Evolutionary conservation across 2,888 invertebrate species (phyloP).

Genomic region (Celastrina argiolus): DNA sequence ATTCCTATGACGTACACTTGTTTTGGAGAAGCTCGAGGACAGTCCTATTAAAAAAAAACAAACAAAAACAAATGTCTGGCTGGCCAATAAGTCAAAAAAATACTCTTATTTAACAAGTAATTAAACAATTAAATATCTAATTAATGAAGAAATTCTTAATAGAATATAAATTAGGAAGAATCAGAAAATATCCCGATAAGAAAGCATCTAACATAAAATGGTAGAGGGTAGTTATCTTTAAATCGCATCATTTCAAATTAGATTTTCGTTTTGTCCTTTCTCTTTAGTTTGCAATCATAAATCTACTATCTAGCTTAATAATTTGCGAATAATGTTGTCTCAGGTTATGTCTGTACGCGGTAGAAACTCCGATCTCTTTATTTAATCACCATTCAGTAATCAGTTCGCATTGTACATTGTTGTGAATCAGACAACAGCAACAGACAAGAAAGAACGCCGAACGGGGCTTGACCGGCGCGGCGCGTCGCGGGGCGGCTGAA

Average conservation of each 20-base stretch:
- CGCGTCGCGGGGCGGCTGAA: constrained; percentile 50
- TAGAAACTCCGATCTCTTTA: constrained; percentile 5
- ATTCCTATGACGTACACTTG: neutral
- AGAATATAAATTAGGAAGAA: constrained; percentile 56
- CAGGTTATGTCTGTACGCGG: neutral
- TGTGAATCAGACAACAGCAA: constrained; percentile 30
- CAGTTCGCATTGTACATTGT: constrained; percentile 17
- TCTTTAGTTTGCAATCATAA: neutral
- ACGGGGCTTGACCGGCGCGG: constrained; percentile 53
- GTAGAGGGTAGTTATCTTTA: neutral
- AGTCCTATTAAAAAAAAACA: constrained; percentile 5
- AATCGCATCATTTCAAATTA: neutral
- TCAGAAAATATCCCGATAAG: constrained; percentile 19
- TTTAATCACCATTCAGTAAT: too few species aligned
- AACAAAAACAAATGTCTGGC: neutral
- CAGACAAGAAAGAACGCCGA: constrained; percentile 33
- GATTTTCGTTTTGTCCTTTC: neutral
- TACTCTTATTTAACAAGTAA: constrained; percentile 10
- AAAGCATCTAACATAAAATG: constrained; percentile 10
- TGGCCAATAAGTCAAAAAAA: neutral
- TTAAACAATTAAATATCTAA: constrained; percentile 18
- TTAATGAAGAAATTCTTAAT: constrained; percentile 65
- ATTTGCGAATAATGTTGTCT: neutral
- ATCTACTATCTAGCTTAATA: neutral
- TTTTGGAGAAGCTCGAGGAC: too few species aligned